Evolutionary conservation across 2,113 vertebrate species (phyloP), one percentile per base, ranked within the genome.

Genomic region (Epinephelus moara): DNA sequence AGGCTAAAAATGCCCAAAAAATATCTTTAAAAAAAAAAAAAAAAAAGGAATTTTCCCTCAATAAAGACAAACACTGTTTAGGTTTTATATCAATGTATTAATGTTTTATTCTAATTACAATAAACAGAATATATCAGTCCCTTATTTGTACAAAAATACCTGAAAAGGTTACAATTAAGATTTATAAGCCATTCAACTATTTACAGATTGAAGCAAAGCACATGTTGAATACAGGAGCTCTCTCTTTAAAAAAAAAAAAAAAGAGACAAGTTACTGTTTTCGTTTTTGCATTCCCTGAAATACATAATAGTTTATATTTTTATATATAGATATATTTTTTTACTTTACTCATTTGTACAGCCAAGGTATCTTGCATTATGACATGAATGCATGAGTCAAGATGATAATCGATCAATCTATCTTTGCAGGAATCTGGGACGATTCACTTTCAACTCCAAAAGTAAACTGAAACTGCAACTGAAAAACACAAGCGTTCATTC

Each of bases 91-190:
- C 95, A 96, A 97, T 94, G 95, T 96, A 97, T 97, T 97, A 96
- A 97, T 96, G 95, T 97, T 99, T 98, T 97, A 98, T 98, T 98
- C 96, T 97, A 98, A 95, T 96, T 96, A 97, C 96, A 98, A 97
- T 97, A 97, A 98, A 98, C 96, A 98, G 96, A 98, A 97, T 97
- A 95, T 93, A 97, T 96, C 97, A 97, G 96, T 97, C 97, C 96
- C 96, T 97, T 97, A 95, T 97, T 97, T 97, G 96, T 99, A 99
- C 97, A 99, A 99, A 99, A 98, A 98, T 98, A 99, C 96, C 97
- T 97, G 96, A 98, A 98, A 94, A 96, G 96, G 96, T 97, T 97
- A 98, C 97, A 97, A 96, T 97, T 97, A 96, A 90, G 94, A 96
- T 96, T 96, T 96, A 96, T 95, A 95, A 97, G 97, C 96, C 94